Evolutionary conservation across 2,797 vertebrate genomes (phyloP), one percentile per base, ranked within the genome.

Genomic region (Taeniopygia guttata): DNA sequence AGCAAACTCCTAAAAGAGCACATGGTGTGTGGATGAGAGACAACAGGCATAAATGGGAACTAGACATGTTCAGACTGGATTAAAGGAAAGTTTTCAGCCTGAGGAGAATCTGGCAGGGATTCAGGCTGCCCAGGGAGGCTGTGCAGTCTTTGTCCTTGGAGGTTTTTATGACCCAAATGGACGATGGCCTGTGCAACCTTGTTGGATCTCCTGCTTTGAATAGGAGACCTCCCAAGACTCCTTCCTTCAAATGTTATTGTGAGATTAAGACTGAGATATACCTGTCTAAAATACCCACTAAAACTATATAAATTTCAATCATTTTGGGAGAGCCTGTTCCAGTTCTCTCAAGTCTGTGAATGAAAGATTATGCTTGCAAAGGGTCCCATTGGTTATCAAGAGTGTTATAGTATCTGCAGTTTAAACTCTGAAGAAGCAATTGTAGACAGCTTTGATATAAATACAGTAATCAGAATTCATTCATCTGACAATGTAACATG

Each of bases 401-500:
- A 15, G 49, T 72, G 36, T 42, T 72, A 27, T 12, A 49, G 30
- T 80, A 85, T 91, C 54, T 88, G 38, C 58, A 72, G 27, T 46
- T 93, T 60, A 49, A 78, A 86, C 85, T 91, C 77, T 81, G 42
- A 42, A 83, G 54, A 89, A 91, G 32, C 3, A 3, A 38, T 52
- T 84, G 68, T 62, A 27, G 36, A 66, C 45, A 74, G 38, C 60
- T 90, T 95, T 93, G 68, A 49, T 88, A 91, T 81, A 93, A 90
- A 88, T 88, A 87, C 64, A 67, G 73, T 67, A 95, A 93, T 95
- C 90, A 95, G 82, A 89, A 91, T 90, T 90, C 76, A 91, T 95
- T 95, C 76, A 90, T 89, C 79, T 85, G 72, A 38, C 55, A 80
- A 48, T 11, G 5, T 59, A 87, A 87, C 56, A 67, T 4, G 6